Evolutionary conservation across 2,888 invertebrate genomes (phyloP).

Genomic region (Idaea aversata): DNA sequence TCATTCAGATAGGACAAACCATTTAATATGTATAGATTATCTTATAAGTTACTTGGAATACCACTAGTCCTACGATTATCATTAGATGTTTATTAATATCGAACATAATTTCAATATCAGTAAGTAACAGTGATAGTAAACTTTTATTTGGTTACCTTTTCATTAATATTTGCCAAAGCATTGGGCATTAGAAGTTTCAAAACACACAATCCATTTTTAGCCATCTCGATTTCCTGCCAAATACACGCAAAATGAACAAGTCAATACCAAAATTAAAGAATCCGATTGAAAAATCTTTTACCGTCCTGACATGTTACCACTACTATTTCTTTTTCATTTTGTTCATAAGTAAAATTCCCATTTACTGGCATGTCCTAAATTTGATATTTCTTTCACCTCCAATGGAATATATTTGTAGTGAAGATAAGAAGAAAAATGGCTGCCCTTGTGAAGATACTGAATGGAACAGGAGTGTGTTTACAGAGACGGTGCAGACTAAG

Average conservation of each 20-base stretch:
- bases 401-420: constrained; percentile 47
- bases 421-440: constrained; percentile 19
- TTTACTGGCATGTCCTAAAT: constrained; percentile 60
- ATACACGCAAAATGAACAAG: constrained; percentile 28
- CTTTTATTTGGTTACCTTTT: too few species aligned
- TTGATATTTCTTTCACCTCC: constrained; percentile 60
- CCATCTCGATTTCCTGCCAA: neutral
- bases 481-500: constrained; percentile 58
- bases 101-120: too few species aligned
- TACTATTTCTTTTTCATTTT: constrained; percentile 48
- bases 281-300: constrained; percentile 57
- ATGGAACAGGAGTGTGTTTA: constrained; percentile 56
- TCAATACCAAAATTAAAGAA: constrained; percentile 32
- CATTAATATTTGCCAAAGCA: neutral
- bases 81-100: too few species aligned
- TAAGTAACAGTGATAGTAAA: too few species aligned
- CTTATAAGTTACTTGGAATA: too few species aligned
- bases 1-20: too few species aligned
- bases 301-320: constrained; percentile 48
- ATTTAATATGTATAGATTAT: too few species aligned
- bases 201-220: neutral
- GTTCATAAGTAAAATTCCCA: constrained; percentile 49
- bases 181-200: neutral
- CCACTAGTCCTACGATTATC: too few species aligned
- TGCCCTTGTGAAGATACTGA: constrained; percentile 54